These are phyloP conservation scores for Meghimatium bilineatum DNA, from an alignment of 2,888 invertebrate genomes.

Conservation along the genomic window DNA sequence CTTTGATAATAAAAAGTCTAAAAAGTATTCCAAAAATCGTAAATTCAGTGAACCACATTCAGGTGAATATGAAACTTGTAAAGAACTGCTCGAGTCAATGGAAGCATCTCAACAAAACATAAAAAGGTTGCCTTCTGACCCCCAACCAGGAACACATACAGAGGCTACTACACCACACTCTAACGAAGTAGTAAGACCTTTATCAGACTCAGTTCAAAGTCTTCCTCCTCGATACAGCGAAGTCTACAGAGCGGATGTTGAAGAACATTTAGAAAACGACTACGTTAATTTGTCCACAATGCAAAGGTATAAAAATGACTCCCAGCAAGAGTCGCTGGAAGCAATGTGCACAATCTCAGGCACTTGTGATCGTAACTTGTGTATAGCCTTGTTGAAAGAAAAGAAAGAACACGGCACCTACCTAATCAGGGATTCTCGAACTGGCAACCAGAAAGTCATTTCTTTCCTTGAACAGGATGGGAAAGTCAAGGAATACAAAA, in stretches of 20 bases:
- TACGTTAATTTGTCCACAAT: conserved; percentile 8
- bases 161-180: neutral
- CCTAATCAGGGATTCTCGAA: conserved; percentile 3
- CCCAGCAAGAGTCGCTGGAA: neutral
- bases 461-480: neutral
- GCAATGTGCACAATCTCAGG: neutral
- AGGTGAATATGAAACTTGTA: neutral
- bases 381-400: neutral
- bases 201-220: neutral
- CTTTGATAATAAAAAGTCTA: neutral
- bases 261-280: neutral
- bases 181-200: neutral
- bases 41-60: neutral
- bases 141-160: neutral
- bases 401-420: neutral
- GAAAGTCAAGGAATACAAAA: conserved; percentile 25
- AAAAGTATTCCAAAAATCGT: neutral
- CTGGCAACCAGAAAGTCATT: conserved; percentile 6
- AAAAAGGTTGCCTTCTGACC: neutral
- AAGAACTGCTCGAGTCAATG: neutral
- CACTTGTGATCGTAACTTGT: neutral
- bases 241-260: conserved; percentile 14
- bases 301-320: neutral
- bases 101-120: neutral
- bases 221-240: conserved; percentile 33